Percentiles rank a stretch among this genome's conserved stretches.
phyloP scores from a whole-genome alignment of 2,113 vertebrate species.

The Numida meleagris region DNA sequence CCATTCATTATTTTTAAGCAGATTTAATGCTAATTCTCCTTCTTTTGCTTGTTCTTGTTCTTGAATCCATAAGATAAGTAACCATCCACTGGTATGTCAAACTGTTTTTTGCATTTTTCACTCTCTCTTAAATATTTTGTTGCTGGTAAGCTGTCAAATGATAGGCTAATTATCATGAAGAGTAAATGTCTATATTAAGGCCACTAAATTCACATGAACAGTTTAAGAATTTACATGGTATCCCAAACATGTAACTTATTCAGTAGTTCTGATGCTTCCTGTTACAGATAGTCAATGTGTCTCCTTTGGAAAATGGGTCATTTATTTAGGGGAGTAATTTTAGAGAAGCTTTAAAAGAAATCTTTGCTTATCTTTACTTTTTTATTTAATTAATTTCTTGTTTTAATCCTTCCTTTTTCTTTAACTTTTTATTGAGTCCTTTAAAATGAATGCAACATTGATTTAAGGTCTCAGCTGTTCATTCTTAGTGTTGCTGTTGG shows the following conservation, averaged over 20 bases:
- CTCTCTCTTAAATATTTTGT: background rate
- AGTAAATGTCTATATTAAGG: background rate
- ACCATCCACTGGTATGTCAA: background rate
- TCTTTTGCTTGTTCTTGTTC: background rate
- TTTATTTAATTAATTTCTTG: background rate
- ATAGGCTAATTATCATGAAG: background rate
- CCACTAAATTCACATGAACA: background rate
- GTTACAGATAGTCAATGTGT: background rate
- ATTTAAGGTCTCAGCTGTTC: background rate
- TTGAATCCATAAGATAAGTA: background rate
- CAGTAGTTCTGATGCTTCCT: background rate
- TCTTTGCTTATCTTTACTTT: background rate
- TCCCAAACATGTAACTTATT: background rate
- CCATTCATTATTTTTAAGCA: background rate
- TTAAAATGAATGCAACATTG: background rate
- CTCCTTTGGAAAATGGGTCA: background rate
- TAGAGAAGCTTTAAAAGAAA: background rate
- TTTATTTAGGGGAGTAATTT: background rate
- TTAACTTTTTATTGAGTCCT: background rate
- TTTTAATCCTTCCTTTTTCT: background rate
- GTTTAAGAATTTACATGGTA: background rate
- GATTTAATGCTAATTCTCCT: background rate
- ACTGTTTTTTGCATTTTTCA: background rate
- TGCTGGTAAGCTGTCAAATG: background rate
- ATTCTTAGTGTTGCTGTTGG: background rate